These are phyloP conservation scores for Lysiphlebus fabarum DNA, from an alignment of 1,140 invertebrate species.

Conservation along the genomic window DNA sequence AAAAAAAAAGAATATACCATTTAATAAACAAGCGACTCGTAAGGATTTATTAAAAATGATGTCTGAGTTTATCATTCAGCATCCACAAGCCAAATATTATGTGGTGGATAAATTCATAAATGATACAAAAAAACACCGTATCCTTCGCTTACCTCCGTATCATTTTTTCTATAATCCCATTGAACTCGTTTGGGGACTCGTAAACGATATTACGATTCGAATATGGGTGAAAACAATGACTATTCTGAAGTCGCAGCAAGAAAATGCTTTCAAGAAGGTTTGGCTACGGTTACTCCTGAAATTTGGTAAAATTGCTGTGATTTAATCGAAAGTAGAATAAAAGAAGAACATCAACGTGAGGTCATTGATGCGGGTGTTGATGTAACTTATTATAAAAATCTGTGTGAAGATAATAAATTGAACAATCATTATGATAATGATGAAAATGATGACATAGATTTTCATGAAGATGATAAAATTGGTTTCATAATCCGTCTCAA, in stretches of 20 bases:
- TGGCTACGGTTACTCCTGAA: slow-evolving; percentile 7
- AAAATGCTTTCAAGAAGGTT: neutral
- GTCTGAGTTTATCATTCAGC: neutral
- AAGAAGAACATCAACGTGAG: slow-evolving; percentile 6
- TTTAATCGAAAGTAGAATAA: neutral
- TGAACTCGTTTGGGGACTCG: neutral
- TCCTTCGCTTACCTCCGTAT: slow-evolving; percentile 1
- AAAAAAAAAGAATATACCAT: neutral
- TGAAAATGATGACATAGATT: neutral
- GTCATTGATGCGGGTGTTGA: neutral
- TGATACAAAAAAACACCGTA: neutral
- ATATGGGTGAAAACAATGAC: neutral
- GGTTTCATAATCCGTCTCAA: neutral
- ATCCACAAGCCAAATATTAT: neutral
- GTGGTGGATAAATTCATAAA: neutral
- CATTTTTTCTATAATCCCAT: slow-evolving; percentile 2
- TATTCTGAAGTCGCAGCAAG: neutral
- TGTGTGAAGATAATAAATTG: neutral
- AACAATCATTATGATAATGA: neutral
- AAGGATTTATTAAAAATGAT: neutral
- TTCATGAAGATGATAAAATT: neutral
- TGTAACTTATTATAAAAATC: too few relatives aligned
- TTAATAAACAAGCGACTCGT: neutral
- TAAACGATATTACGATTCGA: neutral
- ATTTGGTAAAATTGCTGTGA: neutral